These are phyloP conservation scores for Cairina moschata DNA, from an alignment of 2,113 vertebrate genomes.

Conservation along the genomic window DNA sequence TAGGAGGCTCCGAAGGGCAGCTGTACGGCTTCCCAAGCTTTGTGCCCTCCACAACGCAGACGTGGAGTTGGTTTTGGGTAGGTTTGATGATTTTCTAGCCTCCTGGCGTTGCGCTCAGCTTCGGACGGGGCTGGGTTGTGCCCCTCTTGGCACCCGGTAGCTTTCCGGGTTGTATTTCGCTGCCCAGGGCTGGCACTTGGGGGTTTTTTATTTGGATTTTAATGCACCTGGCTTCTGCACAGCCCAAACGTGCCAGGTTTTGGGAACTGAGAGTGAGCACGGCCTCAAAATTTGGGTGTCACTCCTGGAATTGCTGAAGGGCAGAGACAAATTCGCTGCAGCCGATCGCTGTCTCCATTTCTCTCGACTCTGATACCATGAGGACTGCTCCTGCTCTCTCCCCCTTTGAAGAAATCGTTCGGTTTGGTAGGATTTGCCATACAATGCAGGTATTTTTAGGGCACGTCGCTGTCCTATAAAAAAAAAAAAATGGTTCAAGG, in stretches of 20 bases:
- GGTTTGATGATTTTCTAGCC: neutral
- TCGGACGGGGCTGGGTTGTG: rapidly evolving
- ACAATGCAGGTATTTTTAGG: neutral
- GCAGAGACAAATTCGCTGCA: rapidly evolving
- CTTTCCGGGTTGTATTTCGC: neutral
- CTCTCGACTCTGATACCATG: rapidly evolving
- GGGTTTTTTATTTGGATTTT: neutral
- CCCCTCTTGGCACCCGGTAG: rapidly evolving
- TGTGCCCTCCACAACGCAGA: rapidly evolving
- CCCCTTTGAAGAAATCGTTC: neutral
- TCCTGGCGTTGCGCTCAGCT: rapidly evolving
- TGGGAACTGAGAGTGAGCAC: rapidly evolving
- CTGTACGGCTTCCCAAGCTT: neutral
- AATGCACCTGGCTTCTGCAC: neutral
- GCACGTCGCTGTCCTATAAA: neutral
- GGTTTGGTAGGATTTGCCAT: rapidly evolving
- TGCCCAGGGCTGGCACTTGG: neutral
- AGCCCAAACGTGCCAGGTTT: neutral
- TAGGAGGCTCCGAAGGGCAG: neutral
- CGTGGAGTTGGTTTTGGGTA: rapidly evolving
- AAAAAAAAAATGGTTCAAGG: neutral
- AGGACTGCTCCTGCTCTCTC: neutral
- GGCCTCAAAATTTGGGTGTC: neutral
- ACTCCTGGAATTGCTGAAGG: neutral
- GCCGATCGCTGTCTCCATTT: neutral